A percentile compares a stretch with the other conserved stretches of the same genome.
Conservation (phyloP, 2,797 vertebrate species). For the Danio jaintianensis region DNA sequence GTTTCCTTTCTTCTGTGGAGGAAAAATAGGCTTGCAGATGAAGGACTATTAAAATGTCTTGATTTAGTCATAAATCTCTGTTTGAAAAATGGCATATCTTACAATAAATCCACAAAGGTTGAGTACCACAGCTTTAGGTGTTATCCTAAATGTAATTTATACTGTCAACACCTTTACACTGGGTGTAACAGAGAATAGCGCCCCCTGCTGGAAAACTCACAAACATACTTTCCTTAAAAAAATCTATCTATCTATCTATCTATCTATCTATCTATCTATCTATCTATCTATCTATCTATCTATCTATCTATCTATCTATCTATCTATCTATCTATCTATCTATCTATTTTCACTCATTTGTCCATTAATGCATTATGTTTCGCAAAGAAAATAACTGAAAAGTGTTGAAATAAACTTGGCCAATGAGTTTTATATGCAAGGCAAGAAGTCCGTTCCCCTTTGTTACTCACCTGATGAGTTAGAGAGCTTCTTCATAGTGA, state of each 20-base stretch:
- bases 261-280: too few species aligned
- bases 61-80: background rate
- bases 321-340: background rate
- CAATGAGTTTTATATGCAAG: background rate
- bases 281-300: too few species aligned
- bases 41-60: background rate
- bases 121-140: constrained; percentile 25
- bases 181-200: background rate
- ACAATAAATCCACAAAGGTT: constrained; percentile 21
- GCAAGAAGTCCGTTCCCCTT: too few species aligned
- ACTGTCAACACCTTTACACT: constrained; percentile 5
- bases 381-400: background rate
- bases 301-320: too few species aligned
- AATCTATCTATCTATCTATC: too few species aligned
- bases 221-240: background rate
- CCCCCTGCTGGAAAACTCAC: constrained; percentile 7
- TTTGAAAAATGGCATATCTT: constrained; percentile 11
- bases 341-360: background rate
- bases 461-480: background rate
- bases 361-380: background rate
- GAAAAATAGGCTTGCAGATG: background rate
- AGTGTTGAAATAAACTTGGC: background rate
- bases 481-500: constrained; percentile 11
- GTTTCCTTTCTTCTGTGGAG: background rate
- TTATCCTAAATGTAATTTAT: constrained; percentile 21